Evolutionary conservation across 2,888 invertebrate genomes (phyloP).

Genomic region (Halictus quadricinctus): DNA sequence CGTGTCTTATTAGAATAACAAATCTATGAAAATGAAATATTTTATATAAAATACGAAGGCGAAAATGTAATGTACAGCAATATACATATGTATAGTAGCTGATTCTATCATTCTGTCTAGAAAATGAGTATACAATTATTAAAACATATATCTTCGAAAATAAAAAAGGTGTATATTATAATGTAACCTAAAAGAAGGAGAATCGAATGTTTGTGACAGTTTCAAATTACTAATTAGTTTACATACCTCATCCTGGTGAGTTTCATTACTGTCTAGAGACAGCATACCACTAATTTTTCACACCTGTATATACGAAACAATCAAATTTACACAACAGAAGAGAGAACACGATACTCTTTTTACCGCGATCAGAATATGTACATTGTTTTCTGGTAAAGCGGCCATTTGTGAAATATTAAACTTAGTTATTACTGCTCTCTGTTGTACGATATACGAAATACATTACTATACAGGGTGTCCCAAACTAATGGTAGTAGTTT

Average conservation of each 20-base stretch:
- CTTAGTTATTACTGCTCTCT: constrained; percentile 29
- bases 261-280: constrained; percentile 67
- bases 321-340: constrained; percentile 37
- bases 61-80: neutral
- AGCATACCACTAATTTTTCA: constrained; percentile 68
- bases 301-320: constrained; percentile 21
- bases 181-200: constrained; percentile 44
- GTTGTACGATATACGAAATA: neutral
- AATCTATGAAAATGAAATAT: neutral
- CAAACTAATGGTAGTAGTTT: neutral
- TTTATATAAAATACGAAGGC: neutral
- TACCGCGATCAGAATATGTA: constrained; percentile 29
- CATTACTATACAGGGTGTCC: neutral
- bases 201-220: constrained; percentile 1
- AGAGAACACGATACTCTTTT: constrained; percentile 31
- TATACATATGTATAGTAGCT: neutral
- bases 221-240: neutral
- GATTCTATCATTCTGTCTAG: neutral
- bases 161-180: neutral
- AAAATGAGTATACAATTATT: neutral
- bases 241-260: constrained; percentile 70
- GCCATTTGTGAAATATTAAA: constrained; percentile 58
- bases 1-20: neutral
- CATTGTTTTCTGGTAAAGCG: constrained; percentile 52
- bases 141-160: neutral